Evolutionary conservation across 64 coral and sea anemone species (phyloP).

Genomic region (Stichodactyla mertensii): DNA sequence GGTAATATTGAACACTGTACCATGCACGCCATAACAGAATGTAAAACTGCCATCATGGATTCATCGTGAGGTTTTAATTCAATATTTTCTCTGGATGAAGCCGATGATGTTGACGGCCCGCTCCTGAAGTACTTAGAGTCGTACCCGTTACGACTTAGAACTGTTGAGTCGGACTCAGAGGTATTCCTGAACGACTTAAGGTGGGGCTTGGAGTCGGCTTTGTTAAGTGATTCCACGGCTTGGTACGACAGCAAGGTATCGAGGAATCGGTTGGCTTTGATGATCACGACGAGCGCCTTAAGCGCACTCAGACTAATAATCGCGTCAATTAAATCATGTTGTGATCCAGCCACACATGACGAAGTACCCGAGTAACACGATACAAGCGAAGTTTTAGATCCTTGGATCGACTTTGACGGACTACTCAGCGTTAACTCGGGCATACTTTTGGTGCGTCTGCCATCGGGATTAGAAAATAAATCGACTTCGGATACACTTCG

Average conservation of each 20-base stretch:
- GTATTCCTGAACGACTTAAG: no score
- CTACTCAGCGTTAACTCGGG: slow-evolving; percentile 8
- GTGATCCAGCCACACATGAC: background rate
- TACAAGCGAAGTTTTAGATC: slow-evolving; percentile 1
- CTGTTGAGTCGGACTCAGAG: background rate
- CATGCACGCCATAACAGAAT: slow-evolving; percentile 29
- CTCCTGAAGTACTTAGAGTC: background rate
- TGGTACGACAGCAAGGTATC: slow-evolving; percentile 6
- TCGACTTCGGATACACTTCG: background rate
- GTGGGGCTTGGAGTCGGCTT: background rate
- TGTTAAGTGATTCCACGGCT: background rate
- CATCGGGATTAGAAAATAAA: background rate
- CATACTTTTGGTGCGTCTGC: background rate
- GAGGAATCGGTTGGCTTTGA: slow-evolving; percentile 1
- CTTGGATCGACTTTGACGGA: slow-evolving; percentile 6
- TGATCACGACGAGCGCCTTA: slow-evolving; percentile 9
- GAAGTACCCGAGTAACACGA: slow-evolving; percentile 12
- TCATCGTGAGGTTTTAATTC: background rate
- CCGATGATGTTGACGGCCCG: background rate
- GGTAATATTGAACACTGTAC: slow-evolving; percentile 31
- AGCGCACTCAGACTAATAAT: slow-evolving; percentile 24
- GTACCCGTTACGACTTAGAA: background rate
- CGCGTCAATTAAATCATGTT: background rate
- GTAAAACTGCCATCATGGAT: slow-evolving; percentile 8
- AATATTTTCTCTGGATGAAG: background rate